Conservation (phyloP, 2,888 invertebrate genomes). For the Eudemis profundana region DNA sequence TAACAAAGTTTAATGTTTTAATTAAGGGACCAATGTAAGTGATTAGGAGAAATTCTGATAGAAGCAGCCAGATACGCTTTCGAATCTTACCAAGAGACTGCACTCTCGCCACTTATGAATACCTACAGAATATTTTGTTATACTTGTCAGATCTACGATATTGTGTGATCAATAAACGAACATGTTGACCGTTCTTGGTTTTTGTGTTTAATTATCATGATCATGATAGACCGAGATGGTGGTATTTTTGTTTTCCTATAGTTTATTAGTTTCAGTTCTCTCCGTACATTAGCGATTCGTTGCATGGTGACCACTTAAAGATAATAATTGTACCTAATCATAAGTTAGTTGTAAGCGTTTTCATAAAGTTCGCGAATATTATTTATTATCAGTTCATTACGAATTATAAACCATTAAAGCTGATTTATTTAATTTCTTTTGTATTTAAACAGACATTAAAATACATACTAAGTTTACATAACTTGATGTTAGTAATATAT, state of each 20-base stretch:
- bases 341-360: constrained; percentile 82
- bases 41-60: constrained; percentile 83
- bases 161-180: constrained; percentile 75
- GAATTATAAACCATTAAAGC: constrained; percentile 82
- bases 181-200: constrained; percentile 70
- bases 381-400: constrained; percentile 85
- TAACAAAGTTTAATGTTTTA: constrained; percentile 84
- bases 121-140: constrained; percentile 62
- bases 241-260: constrained; percentile 65
- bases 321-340: constrained; percentile 84
- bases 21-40: constrained; percentile 85
- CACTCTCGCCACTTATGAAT: constrained; percentile 66
- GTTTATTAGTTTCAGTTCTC: constrained; percentile 75
- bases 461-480: constrained; percentile 74
- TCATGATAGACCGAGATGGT: constrained; percentile 67
- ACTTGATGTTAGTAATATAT: constrained; percentile 81
- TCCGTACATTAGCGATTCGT: constrained; percentile 71
- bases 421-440: constrained; percentile 85
- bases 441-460: constrained; percentile 82
- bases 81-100: constrained; percentile 75
- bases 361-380: constrained; percentile 83
- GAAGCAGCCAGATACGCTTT: constrained; percentile 70
- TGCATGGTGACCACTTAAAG: constrained; percentile 78
- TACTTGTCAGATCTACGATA: constrained; percentile 70
- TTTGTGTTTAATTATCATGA: constrained; percentile 70